Base-by-base conservation (phyloP, 2,888 invertebrate species). In the Hypsopygia costalis region DNA sequence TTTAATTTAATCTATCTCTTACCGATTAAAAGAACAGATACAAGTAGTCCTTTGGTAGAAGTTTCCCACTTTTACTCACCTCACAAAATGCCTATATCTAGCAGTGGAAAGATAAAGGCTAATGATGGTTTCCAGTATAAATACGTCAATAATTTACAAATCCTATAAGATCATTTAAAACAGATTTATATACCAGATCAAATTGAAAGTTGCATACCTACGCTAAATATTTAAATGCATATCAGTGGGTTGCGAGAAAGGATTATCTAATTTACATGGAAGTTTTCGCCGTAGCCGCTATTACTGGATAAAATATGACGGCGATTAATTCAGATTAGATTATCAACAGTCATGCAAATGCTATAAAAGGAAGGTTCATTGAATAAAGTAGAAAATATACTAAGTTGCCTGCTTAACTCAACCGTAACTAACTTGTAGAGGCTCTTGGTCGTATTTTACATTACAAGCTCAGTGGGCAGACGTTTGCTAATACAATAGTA, bases 301-400 rank as follows among this genome's bases (percentile, higher is more conserved):
- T 36, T 29, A 36, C 20, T 29, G 10, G 10, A 29, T 29, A 20
- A 36, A 29, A 20, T 36, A 36, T 28, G 28, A 21, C 36, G 20
- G 28, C 8, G 16, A 29, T 36, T 29, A 36, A 36, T 29, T 28
- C 29, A 36, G 29, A 36, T 36, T 36, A 36, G 36, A 36, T 36
- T 36, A 36, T 36, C 36, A 36, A 29, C 29, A 29, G 36, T 25
- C 29, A 36, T 36, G 36, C 36, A 10, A 29, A 36, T 6, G 29
- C 36, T 16, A 21, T 35, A 35, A 35, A 36, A 36, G 36, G 10
- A 11, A 36, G 16, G 21, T 29, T 36, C 29, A 30, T 16, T 36
- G 36, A 36, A 36, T 36, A 29, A 36, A 29, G 29, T 30, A 29
- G 20, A 20, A 36, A 16, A 29, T 36, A 36, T 29, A 29, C 36